Conservation (phyloP, 2,113 vertebrate genomes). For the Vicugna pacos region DNA sequence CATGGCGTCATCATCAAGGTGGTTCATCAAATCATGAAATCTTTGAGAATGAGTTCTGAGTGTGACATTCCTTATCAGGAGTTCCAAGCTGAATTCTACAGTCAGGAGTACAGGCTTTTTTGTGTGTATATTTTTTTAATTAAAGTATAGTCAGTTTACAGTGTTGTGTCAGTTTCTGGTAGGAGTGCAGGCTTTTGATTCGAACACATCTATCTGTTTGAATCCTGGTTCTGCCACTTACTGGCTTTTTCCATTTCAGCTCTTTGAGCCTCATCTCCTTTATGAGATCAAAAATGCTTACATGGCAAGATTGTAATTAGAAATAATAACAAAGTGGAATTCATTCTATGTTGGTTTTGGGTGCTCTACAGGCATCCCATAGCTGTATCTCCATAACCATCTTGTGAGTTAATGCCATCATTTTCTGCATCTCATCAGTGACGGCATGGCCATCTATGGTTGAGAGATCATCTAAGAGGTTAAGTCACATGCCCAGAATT, state of each 20-base stretch:
- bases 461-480: neutral
- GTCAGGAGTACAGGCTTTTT: neutral
- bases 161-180: too few relatives aligned
- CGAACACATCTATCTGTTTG: neutral
- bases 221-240: slow-evolving; percentile 16
- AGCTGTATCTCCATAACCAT: neutral
- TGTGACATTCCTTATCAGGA: neutral
- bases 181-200: neutral
- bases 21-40: neutral
- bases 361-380: neutral
- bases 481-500: neutral
- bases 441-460: neutral
- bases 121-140: too few relatives aligned
- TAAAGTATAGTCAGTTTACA: too few relatives aligned
- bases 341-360: neutral
- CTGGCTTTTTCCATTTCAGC: neutral
- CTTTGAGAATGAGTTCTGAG: neutral
- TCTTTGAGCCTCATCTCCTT: slow-evolving; percentile 31
- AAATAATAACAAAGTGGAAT: slow-evolving; percentile 13
- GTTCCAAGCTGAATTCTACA: neutral
- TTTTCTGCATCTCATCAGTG: neutral
- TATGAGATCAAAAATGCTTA: neutral
- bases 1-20: neutral
- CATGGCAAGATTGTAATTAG: neutral
- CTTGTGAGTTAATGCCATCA: neutral